Conservation (phyloP, 2,797 vertebrate genomes). For the Knipowitschia caucasica region DNA sequence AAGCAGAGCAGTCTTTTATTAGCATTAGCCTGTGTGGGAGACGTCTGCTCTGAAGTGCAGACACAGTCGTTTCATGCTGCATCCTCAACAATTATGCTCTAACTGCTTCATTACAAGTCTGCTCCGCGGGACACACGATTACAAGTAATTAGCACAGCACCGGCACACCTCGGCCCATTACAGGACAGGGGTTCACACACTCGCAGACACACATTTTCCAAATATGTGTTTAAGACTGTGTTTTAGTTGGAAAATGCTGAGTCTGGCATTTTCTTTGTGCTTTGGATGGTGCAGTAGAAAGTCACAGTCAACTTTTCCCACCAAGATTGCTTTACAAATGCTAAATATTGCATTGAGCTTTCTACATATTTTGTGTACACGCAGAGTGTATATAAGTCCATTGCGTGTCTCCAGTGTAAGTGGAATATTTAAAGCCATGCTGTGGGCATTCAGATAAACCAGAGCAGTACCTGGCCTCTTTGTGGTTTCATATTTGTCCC, state of each 20-base stretch:
- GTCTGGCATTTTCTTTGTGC: conserved; percentile 15
- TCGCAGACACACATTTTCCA: conserved; percentile 46
- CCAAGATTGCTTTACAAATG: too few relatives aligned
- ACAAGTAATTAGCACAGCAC: conserved; percentile 53
- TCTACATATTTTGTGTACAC: too few relatives aligned
- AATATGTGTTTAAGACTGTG: conserved; percentile 50
- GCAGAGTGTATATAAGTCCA: too few relatives aligned
- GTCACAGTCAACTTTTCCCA: conserved; percentile 15
- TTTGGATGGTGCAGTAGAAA: conserved; percentile 16
- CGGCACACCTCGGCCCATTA: conserved; percentile 36
- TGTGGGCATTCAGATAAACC: too few relatives aligned
- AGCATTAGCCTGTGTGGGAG: conserved; percentile 23
- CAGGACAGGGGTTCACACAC: conserved; percentile 15
- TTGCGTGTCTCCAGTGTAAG: too few relatives aligned
- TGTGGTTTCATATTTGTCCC: too few relatives aligned
- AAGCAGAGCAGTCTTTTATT: background rate
- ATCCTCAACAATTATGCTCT: conserved; percentile 60
- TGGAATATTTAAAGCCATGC: too few relatives aligned
- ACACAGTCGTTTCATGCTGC: conserved; percentile 41
- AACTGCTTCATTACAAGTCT: conserved; percentile 55
- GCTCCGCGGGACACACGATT: conserved; percentile 49
- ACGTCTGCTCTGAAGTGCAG: conserved; percentile 51
- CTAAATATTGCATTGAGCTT: too few relatives aligned
- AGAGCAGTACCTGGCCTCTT: too few relatives aligned
- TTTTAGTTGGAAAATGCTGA: conserved; percentile 51